These are phyloP conservation scores for Cataglyphis hispanica DNA, from an alignment of 1,140 invertebrate species.

Conservation along the genomic window DNA sequence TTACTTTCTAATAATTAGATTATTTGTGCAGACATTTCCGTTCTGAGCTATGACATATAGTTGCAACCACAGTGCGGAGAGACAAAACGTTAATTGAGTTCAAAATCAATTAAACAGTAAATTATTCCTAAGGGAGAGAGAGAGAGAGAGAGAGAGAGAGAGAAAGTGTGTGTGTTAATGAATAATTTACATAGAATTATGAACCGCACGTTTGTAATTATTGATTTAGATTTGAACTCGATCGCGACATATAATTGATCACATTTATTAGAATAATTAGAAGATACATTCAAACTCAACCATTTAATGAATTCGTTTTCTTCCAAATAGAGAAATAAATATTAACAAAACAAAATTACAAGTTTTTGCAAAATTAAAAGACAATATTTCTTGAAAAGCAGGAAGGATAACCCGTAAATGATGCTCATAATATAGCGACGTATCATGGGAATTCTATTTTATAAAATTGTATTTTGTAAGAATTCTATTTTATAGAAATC, in stretches of 20 bases:
- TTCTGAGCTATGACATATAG: constrained; percentile 21
- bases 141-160: too few relatives aligned
- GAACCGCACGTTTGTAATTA: not conserved
- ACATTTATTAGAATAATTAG: not conserved
- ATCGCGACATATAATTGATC: constrained; percentile 3
- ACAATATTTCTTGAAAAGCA: too few relatives aligned
- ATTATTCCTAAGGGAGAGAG: not conserved
- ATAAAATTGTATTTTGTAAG: not conserved
- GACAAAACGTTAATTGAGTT: constrained; percentile 42
- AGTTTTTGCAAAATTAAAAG: too few relatives aligned
- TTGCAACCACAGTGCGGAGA: not conserved
- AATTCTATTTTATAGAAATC: not conserved
- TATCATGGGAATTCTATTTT: too few relatives aligned
- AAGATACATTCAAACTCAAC: not conserved
- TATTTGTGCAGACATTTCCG: not conserved
- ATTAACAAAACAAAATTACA: not conserved
- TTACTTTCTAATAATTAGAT: not conserved
- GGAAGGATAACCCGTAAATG: not conserved
- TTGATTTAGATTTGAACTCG: not conserved
- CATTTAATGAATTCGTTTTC: not conserved
- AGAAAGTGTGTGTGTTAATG: not conserved
- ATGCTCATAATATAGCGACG: not conserved
- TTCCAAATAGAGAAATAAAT: not conserved
- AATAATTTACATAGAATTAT: constrained; percentile 49
- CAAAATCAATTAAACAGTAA: constrained; percentile 52